A percentile compares a stretch with the other conserved stretches of the same genome.
These are phyloP conservation scores for Aphis gossypii DNA, from an alignment of 1,140 invertebrate species.

Conservation along the genomic window DNA sequence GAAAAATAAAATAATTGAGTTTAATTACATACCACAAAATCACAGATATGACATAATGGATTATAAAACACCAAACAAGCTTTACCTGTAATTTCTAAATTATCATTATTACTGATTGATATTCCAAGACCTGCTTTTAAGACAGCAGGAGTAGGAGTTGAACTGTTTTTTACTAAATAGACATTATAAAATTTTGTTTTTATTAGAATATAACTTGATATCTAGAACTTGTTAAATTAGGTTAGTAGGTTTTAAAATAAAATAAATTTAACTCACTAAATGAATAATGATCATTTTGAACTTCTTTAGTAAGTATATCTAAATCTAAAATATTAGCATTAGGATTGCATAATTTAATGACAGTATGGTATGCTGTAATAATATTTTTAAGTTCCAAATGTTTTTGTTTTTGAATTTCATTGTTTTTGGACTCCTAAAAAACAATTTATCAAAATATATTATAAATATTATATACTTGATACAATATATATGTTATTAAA, in stretches of 20 bases:
- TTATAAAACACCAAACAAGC: background rate
- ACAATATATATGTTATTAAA: background rate
- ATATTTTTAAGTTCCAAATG: constrained; percentile 66
- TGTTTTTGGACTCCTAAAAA: constrained; percentile 69
- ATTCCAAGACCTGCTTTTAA: constrained; percentile 84
- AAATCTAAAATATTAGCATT: constrained; percentile 64
- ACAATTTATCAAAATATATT: constrained; percentile 35
- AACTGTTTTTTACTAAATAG: constrained; percentile 57
- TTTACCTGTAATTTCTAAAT: constrained; percentile 17
- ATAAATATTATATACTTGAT: background rate
- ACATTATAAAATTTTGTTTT: background rate
- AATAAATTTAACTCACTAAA: constrained; percentile 28
- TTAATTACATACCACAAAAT: background rate
- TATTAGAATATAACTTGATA: background rate
- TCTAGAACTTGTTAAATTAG: background rate
- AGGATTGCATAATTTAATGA: constrained; percentile 69
- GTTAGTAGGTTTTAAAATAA: background rate
- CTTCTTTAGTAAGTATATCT: constrained; percentile 2
- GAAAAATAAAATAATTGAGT: constrained; percentile 21
- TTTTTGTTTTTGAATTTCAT: constrained; percentile 65
- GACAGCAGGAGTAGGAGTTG: constrained; percentile 79
- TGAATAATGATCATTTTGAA: background rate
- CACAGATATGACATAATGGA: background rate
- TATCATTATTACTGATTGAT: constrained; percentile 66
- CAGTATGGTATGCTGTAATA: constrained; percentile 70